Conservation (phyloP, 2,113 vertebrate species). For the Phodopus roborovskii region DNA sequence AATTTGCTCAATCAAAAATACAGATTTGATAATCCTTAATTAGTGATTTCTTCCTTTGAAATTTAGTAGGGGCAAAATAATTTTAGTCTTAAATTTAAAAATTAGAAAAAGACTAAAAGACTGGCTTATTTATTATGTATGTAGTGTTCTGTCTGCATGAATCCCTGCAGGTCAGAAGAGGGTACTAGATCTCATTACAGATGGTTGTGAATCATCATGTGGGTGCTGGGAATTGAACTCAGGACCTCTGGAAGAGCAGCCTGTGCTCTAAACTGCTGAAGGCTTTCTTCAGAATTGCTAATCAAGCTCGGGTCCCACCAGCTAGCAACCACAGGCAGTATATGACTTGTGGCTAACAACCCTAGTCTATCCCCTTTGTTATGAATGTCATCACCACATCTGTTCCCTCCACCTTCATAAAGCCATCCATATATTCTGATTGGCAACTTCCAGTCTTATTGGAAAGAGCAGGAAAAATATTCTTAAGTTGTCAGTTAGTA, state of each 20-base stretch:
- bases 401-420: not conserved
- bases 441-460: not conserved
- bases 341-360: not conserved
- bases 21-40: not conserved
- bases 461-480: not conserved
- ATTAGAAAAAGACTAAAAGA: too few relatives aligned
- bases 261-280: too few relatives aligned
- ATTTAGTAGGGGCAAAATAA: not conserved
- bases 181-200: too few relatives aligned
- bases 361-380: not conserved
- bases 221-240: too few relatives aligned
- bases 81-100: conserved; percentile 31
- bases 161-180: too few relatives aligned
- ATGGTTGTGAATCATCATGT: too few relatives aligned
- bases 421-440: not conserved
- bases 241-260: too few relatives aligned
- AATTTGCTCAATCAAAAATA: conserved; percentile 3
- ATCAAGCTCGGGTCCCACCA: not conserved
- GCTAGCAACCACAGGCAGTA: too few relatives aligned
- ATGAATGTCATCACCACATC: not conserved
- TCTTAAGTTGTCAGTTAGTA: conserved; percentile 6
- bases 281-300: not conserved
- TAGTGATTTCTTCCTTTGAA: conserved; percentile 34
- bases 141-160: too few relatives aligned
- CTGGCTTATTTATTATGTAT: too few relatives aligned